These are phyloP conservation scores for Malacoraja senta DNA, from an alignment of 2,797 vertebrate species.

Conservation along the genomic window DNA sequence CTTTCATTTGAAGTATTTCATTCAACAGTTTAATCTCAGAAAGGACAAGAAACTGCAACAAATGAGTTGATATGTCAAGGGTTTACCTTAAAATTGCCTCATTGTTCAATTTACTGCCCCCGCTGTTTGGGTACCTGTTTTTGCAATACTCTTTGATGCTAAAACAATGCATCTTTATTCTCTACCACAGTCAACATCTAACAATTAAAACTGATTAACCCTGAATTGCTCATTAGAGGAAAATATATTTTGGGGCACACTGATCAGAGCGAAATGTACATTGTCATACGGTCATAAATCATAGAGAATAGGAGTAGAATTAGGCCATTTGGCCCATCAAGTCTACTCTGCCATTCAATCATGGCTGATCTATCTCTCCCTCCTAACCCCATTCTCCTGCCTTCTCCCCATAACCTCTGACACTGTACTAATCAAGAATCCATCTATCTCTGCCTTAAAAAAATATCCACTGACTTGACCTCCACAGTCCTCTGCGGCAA, in stretches of 20 bases:
- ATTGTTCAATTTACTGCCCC: background rate
- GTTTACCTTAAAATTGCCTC: background rate
- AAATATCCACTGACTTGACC: no score
- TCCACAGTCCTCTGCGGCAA: no score
- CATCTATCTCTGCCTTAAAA: no score
- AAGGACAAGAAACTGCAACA: background rate
- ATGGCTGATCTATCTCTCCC: no score
- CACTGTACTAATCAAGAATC: no score
- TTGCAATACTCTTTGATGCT: background rate
- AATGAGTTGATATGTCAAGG: background rate
- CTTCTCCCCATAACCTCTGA: no score
- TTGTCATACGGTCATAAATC: no score
- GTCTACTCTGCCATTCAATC: no score
- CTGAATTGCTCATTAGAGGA: background rate
- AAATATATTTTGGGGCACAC: background rate
- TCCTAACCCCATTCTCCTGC: no score
- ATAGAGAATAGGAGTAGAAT: no score
- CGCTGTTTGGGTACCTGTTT: background rate
- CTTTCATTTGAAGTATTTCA: background rate
- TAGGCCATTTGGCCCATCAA: no score
- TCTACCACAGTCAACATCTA: background rate
- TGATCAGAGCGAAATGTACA: background rate
- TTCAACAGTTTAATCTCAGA: background rate
- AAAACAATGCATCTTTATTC: background rate
- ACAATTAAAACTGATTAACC: background rate